A percentile compares a stretch with the other conserved stretches of the same genome.
Evolutionary conservation across 2,113 vertebrate species (phyloP).

Genomic region (Hypomesus transpacificus): DNA sequence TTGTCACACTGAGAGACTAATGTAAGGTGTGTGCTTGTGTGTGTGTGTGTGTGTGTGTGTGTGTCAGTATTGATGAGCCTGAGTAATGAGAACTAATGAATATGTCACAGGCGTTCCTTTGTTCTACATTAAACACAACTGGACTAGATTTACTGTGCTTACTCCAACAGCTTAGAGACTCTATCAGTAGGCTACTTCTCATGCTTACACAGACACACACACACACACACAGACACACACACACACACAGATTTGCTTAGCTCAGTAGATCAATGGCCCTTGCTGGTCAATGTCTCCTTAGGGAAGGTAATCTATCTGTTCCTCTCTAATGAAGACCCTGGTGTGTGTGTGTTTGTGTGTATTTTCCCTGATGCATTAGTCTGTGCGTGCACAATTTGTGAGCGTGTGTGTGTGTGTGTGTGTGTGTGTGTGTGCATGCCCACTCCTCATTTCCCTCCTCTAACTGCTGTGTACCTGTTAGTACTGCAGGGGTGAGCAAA

Average conservation of each 20-base stretch:
- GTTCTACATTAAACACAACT: slow-evolving; percentile 66
- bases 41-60: not conserved
- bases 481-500: not conserved
- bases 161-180: slow-evolving; percentile 62
- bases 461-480: not conserved
- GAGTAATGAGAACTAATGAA: slow-evolving; percentile 70
- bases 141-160: slow-evolving; percentile 68
- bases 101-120: slow-evolving; percentile 62
- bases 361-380: not conserved
- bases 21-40: not conserved
- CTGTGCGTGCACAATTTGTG: not conserved
- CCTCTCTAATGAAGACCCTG: slow-evolving; percentile 62
- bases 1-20: not conserved
- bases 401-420: slow-evolving; percentile 10
- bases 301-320: slow-evolving; percentile 63
- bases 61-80: slow-evolving; percentile 46
- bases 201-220: slow-evolving; percentile 24
- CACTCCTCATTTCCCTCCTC: not conserved
- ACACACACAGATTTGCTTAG: slow-evolving; percentile 46
- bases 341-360: slow-evolving; percentile 15
- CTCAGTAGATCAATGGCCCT: slow-evolving; percentile 65
- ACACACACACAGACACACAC: slow-evolving; percentile 24
- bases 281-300: slow-evolving; percentile 63
- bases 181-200: slow-evolving; percentile 54
- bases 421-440: slow-evolving; percentile 13